These are phyloP conservation scores for Eira barbara DNA, from an alignment of 2,113 vertebrate species.

Conservation along the genomic window DNA sequence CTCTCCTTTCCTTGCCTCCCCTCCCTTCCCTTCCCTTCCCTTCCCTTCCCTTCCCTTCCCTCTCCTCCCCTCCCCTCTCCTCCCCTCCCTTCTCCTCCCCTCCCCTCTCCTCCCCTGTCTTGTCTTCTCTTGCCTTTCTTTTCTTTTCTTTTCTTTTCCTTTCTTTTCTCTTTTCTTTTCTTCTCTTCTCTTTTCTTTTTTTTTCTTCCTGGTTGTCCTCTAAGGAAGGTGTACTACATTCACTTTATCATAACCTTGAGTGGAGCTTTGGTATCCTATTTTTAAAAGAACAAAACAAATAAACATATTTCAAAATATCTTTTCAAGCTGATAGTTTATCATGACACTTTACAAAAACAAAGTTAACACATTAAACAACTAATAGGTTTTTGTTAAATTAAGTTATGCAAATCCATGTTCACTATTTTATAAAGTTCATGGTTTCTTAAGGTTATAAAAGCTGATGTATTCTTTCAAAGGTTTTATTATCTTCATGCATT, in stretches of 20 bases:
- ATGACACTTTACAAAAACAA: background rate
- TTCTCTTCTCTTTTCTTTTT: accelerated
- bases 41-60: no score
- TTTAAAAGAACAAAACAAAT: background rate
- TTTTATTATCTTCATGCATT: background rate
- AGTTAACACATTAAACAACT: background rate
- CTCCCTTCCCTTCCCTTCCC: no score
- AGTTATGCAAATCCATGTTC: background rate
- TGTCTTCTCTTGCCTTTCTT: no score
- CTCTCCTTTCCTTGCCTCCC: background rate
- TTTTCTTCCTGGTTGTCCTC: background rate
- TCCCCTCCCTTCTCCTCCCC: accelerated
- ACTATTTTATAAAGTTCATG: background rate
- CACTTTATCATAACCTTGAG: background rate
- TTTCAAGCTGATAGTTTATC: background rate
- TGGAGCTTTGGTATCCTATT: background rate
- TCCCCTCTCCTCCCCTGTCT: accelerated
- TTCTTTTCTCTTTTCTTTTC: accelerated
- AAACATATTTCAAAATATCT: background rate
- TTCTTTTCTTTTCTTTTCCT: no score
- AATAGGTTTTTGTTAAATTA: background rate
- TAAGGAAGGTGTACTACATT: background rate
- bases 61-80: background rate
- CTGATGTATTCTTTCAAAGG: background rate
- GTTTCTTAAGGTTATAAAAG: background rate